These are phyloP conservation scores for Diploscapter pachys DNA, from an alignment of 1,140 invertebrate genomes.

Conservation along the genomic window DNA sequence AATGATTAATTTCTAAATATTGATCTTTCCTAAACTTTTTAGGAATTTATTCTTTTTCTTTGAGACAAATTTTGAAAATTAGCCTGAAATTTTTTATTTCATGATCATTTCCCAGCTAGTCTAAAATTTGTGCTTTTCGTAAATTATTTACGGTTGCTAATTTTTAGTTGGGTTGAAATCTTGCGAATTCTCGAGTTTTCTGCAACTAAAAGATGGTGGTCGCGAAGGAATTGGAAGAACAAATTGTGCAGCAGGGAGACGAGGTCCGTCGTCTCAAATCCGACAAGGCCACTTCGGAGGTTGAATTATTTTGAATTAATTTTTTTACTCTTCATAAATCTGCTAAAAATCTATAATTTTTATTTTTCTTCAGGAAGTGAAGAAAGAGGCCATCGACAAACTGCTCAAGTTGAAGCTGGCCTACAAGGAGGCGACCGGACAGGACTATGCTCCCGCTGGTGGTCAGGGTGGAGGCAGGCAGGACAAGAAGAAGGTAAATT, in stretches of 20 bases:
- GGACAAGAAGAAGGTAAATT: constrained; percentile 10
- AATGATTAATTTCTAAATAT: too few relatives aligned
- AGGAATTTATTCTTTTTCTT: too few relatives aligned
- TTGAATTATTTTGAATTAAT: neutral
- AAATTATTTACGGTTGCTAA: too few relatives aligned
- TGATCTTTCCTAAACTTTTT: too few relatives aligned
- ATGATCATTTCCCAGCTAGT: too few relatives aligned
- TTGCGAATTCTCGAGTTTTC: too few relatives aligned
- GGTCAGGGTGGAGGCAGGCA: constrained; percentile 13
- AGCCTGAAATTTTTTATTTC: too few relatives aligned
- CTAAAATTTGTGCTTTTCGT: too few relatives aligned
- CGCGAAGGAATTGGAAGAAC: constrained; percentile 52
- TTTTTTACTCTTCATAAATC: neutral
- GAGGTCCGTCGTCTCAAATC: constrained; percentile 65
- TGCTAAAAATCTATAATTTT: neutral
- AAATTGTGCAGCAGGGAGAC: constrained; percentile 63
- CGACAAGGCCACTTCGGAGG: constrained; percentile 64
- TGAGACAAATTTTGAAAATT: too few relatives aligned
- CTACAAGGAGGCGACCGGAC: constrained; percentile 68
- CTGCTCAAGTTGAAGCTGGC: constrained; percentile 74
- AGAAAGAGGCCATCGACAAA: constrained; percentile 73
- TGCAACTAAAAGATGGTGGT: neutral
- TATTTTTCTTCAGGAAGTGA: constrained; percentile 60
- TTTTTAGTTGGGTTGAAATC: too few relatives aligned
- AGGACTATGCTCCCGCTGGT: constrained; percentile 27